phyloP scores from a whole-genome alignment of 2,797 vertebrate genomes.

The Eptatretus atami region DNA sequence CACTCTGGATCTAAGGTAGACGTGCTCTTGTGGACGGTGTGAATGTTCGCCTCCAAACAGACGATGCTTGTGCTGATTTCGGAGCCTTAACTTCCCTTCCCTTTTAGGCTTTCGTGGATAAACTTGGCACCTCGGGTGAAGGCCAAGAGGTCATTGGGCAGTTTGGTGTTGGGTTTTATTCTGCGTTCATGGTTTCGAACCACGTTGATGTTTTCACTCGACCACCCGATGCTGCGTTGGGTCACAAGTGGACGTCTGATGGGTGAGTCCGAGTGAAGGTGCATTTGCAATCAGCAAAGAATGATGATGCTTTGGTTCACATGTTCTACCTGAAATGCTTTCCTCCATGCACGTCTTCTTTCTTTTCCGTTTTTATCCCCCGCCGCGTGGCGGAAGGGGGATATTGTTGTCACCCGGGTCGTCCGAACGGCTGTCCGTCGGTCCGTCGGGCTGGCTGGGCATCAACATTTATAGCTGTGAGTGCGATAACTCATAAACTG shows the following conservation, averaged over 20 bases:
- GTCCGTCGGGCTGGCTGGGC: too few species aligned
- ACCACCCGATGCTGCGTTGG: conserved; percentile 14
- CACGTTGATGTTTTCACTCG: conserved; percentile 57
- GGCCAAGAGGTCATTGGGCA: conserved; percentile 69
- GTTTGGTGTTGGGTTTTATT: conserved; percentile 97
- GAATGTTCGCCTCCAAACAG: not conserved
- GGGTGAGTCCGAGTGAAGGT: conserved; percentile 25
- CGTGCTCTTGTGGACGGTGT: not conserved
- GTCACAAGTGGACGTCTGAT: conserved; percentile 62
- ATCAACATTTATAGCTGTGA: too few species aligned
- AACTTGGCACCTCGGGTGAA: conserved; percentile 44
- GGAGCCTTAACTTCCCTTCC: not conserved
- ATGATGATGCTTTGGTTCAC: too few species aligned
- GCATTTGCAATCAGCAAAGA: too few species aligned
- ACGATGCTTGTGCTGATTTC: not conserved
- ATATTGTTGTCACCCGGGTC: too few species aligned
- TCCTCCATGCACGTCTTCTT: too few species aligned
- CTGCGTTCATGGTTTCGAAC: conserved; percentile 72
- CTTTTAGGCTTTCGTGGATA: conserved; percentile 46
- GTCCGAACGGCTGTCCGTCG: too few species aligned
- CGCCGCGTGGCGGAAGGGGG: too few species aligned
- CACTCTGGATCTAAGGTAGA: conserved; percentile 79
- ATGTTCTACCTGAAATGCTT: too few species aligned
- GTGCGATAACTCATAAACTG: too few species aligned
- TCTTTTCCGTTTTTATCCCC: too few species aligned